These are phyloP conservation scores for Cerastoderma edule DNA, from an alignment of 2,888 invertebrate genomes.

Conservation along the genomic window DNA sequence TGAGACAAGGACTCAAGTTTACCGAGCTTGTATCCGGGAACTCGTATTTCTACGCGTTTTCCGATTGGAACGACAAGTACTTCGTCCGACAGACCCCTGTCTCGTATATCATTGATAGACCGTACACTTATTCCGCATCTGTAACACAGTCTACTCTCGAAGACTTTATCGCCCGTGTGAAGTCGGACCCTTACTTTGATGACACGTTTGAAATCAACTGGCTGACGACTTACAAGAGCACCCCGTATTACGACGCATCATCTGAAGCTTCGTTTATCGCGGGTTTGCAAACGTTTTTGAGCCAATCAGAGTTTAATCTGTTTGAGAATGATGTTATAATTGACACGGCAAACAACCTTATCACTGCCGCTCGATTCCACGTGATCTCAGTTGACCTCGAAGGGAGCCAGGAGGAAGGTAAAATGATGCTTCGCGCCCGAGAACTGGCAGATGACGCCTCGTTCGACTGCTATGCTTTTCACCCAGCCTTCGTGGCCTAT, in stretches of 20 bases:
- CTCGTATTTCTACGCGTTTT: constrained; percentile 58
- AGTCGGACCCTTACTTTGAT: constrained; percentile 30
- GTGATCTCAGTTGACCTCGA: constrained; percentile 95
- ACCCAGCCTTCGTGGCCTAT: constrained; percentile 68
- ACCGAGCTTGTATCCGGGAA: constrained; percentile 41
- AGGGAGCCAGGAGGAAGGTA: constrained; percentile 86
- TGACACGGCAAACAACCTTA: constrained; percentile 24
- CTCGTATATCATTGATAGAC: constrained; percentile 34
- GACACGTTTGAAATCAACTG: constrained; percentile 27
- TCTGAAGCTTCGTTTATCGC: constrained; percentile 29
- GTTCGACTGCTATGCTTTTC: constrained; percentile 67
- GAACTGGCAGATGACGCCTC: constrained; percentile 63
- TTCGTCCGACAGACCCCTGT: constrained; percentile 36
- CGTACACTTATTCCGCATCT: constrained; percentile 33
- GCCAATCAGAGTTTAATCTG: constrained; percentile 23
- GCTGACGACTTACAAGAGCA: constrained; percentile 21
- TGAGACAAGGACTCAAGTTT: constrained; percentile 56
- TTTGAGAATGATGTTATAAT: constrained; percentile 68
- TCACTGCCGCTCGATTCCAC: constrained; percentile 91
- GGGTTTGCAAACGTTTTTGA: constrained; percentile 37
- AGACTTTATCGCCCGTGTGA: constrained; percentile 24
- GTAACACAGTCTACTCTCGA: constrained; percentile 21
- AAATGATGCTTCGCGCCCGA: constrained; percentile 69
- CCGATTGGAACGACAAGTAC: constrained; percentile 29
- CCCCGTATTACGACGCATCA: constrained; percentile 20